Conservation (phyloP, 2,888 invertebrate genomes). For the Slavum lentiscoides region DNA sequence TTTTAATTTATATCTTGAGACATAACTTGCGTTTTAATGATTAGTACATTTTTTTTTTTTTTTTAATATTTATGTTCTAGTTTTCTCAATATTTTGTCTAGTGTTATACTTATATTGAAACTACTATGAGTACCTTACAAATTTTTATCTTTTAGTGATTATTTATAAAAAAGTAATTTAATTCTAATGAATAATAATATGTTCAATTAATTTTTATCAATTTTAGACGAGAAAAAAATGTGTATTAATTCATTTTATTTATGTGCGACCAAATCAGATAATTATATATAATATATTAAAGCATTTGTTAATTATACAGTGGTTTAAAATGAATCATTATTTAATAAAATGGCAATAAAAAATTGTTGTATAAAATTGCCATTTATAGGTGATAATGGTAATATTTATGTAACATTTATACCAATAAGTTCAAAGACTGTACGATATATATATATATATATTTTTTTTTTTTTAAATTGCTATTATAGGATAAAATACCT, state of each 20-base stretch:
- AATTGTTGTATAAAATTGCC: slow-evolving; percentile 26
- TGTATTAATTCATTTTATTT: slow-evolving; percentile 7
- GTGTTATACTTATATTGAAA: slow-evolving; percentile 17
- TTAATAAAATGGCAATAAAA: slow-evolving; percentile 41
- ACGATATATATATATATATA: neutral
- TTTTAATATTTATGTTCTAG: slow-evolving; percentile 41
- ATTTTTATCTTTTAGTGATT: slow-evolving; percentile 45
- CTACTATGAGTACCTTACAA: slow-evolving; percentile 37
- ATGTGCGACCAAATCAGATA: slow-evolving; percentile 22
- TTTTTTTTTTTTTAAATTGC: slow-evolving; percentile 9
- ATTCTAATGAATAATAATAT: slow-evolving; percentile 48
- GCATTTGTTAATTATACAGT: slow-evolving; percentile 1
- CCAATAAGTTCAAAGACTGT: slow-evolving; percentile 47
- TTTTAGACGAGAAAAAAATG: slow-evolving; percentile 30
- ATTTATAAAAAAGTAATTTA: slow-evolving; percentile 28
- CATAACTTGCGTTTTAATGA: slow-evolving; percentile 25
- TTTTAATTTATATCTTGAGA: slow-evolving; percentile 43
- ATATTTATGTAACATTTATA: slow-evolving; percentile 40
- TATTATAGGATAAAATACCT: slow-evolving; percentile 29
- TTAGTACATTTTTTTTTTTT: neutral
- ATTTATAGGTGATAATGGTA: slow-evolving; percentile 15
- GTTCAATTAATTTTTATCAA: slow-evolving; percentile 44
- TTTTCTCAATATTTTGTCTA: slow-evolving; percentile 25
- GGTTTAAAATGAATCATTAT: slow-evolving; percentile 28
- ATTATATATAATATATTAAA: slow-evolving; percentile 16